Evolutionary conservation across 2,888 invertebrate species (phyloP).

Genomic region (Cephalotes varians): DNA sequence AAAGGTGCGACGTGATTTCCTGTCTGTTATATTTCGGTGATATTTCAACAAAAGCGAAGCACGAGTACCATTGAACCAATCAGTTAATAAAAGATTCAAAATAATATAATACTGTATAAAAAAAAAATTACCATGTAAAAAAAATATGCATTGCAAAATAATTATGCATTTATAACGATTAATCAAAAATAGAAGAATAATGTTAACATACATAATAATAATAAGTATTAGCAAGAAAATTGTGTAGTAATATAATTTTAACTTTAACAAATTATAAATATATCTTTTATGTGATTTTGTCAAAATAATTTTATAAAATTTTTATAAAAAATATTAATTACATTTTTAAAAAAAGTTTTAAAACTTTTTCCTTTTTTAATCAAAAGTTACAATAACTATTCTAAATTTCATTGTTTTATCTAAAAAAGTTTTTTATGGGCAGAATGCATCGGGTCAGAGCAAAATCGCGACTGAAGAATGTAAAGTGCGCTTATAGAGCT

Average conservation of each 20-base stretch:
- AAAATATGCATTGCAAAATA: neutral
- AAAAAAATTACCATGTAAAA: neutral
- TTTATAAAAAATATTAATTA: neutral
- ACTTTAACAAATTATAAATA: conserved; percentile 16
- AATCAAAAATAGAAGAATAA: neutral
- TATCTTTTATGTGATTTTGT: neutral
- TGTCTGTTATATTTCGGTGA: neutral
- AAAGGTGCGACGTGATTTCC: conserved; percentile 11
- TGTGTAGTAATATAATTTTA: conserved; percentile 22
- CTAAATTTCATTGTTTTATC: neutral
- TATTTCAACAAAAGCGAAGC: conserved; percentile 26
- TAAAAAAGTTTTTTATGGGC: conserved; percentile 19
- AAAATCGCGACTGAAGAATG: conserved; percentile 18
- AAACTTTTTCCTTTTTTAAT: neutral
- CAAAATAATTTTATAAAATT: neutral
- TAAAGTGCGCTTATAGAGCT: neutral
- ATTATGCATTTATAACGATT: neutral
- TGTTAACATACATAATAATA: neutral
- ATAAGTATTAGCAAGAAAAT: neutral
- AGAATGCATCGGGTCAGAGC: neutral
- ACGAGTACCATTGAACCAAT: neutral
- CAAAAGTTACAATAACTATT: neutral
- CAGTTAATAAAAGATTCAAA: neutral
- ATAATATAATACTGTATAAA: neutral
- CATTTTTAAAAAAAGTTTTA: neutral